Percentiles rank a stretch among this genome's conserved stretches.
phyloP scores from a whole-genome alignment of 1,140 invertebrate genomes.

The Cyphomyrmex costatus region DNA sequence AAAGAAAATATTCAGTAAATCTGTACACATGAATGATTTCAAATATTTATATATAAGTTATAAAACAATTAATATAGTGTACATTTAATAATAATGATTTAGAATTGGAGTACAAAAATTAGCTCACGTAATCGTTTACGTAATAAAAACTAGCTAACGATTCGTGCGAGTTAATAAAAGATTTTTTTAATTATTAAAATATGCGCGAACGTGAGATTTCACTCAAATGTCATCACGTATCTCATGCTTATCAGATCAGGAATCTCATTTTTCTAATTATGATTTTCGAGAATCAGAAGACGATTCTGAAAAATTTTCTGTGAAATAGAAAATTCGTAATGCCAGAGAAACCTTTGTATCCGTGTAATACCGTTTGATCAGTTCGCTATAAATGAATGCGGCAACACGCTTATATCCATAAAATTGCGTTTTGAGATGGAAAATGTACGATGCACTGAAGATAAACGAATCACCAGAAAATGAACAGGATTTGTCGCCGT shows the following conservation, averaged over 20 bases:
- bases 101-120: too few relatives aligned
- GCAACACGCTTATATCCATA: neutral
- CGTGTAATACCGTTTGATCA: constrained; percentile 15
- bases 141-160: too few relatives aligned
- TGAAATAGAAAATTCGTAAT: neutral
- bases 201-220: neutral
- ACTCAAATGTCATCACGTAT: neutral
- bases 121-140: too few relatives aligned
- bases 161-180: neutral
- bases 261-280: neutral
- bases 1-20: too few relatives aligned
- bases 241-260: neutral
- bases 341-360: neutral
- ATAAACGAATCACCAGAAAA: constrained; percentile 4
- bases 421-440: neutral
- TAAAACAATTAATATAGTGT: too few relatives aligned
- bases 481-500: constrained; percentile 34
- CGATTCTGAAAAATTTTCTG: neutral
- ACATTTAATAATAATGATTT: too few relatives aligned
- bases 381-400: neutral
- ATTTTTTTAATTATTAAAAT: neutral
- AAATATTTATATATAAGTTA: too few relatives aligned
- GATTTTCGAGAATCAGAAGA: neutral
- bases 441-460: neutral
- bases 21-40: too few relatives aligned